A percentile compares a stretch with the other conserved stretches of the same genome.
phyloP scores from a whole-genome alignment of 2,888 invertebrate genomes.

The Drosophila planitibia region DNA sequence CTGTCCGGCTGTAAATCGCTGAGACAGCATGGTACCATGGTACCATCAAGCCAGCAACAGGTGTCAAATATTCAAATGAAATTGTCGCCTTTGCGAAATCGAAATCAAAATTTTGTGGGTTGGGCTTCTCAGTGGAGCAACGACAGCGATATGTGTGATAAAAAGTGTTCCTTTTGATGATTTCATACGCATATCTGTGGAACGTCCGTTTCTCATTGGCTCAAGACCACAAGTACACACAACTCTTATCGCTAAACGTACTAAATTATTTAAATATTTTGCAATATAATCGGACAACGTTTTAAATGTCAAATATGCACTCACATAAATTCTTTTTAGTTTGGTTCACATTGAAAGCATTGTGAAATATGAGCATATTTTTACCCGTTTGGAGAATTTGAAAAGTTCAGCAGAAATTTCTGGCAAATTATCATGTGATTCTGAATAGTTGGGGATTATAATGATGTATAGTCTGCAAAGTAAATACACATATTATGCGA shows the following conservation, averaged over 20 bases:
- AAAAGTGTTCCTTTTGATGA: slow-evolving; percentile 26
- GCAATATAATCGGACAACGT: slow-evolving; percentile 31
- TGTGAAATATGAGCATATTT: slow-evolving; percentile 33
- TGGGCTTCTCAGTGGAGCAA: background rate
- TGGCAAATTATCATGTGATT: slow-evolving; percentile 13
- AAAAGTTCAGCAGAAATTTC: slow-evolving; percentile 28
- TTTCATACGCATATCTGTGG: slow-evolving; percentile 19
- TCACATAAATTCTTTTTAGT: slow-evolving; percentile 3
- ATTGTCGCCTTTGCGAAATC: slow-evolving; percentile 18
- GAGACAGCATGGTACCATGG: background rate
- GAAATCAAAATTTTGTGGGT: slow-evolving; percentile 1
- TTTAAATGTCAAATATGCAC: slow-evolving; percentile 4
- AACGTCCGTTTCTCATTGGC: background rate
- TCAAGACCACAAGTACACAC: background rate
- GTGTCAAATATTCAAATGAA: slow-evolving; percentile 11
- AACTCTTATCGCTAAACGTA: background rate
- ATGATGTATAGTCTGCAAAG: background rate
- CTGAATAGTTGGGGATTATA: background rate
- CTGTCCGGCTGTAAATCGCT: background rate
- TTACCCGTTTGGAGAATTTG: slow-evolving; percentile 21
- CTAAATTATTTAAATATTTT: slow-evolving; percentile 45
- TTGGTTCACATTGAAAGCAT: background rate
- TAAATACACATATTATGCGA: background rate
- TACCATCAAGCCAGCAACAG: slow-evolving; percentile 5
- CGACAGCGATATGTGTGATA: slow-evolving; percentile 4